Conservation (phyloP, 1,140 invertebrate species). For the Cephus cinctus region DNA sequence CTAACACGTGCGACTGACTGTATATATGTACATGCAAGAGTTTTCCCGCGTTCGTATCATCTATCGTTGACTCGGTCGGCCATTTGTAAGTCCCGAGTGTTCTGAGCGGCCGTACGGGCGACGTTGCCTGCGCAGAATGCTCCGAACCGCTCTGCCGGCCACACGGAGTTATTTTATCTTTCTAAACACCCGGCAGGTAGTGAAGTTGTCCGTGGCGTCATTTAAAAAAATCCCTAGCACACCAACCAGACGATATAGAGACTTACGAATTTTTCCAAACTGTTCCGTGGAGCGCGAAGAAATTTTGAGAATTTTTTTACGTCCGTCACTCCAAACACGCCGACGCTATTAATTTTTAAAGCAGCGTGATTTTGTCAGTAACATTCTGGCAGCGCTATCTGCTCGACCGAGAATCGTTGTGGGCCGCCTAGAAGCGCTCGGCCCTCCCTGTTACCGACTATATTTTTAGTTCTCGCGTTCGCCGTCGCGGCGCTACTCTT, state of each 20-base stretch:
- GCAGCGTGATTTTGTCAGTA: conserved; percentile 15
- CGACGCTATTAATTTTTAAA: conserved; percentile 10
- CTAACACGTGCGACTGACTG: no score
- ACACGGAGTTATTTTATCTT: neutral
- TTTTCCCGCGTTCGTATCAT: no score
- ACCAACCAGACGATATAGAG: no score
- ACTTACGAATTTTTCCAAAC: no score
- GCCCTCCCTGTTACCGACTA: conserved; percentile 27
- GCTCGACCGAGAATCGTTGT: neutral
- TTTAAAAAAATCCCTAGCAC: neutral
- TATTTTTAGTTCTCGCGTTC: conserved; percentile 19
- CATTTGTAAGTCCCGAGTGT: neutral
- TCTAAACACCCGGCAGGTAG: neutral
- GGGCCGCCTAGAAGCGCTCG: conserved; percentile 11
- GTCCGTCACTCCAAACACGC: neutral
- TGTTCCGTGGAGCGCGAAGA: conserved; percentile 9
- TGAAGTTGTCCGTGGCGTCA: neutral
- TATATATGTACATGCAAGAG: no score
- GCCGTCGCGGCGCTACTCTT: conserved; percentile 2
- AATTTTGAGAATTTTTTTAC: conserved; percentile 9
- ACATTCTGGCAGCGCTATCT: conserved; percentile 1
- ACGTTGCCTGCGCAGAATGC: neutral
- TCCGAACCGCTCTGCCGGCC: neutral
- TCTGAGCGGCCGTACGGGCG: neutral
- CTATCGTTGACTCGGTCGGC: neutral